Evolutionary conservation across 2,797 vertebrate species (phyloP).

Genomic region (Threskiornis aethiopicus): DNA sequence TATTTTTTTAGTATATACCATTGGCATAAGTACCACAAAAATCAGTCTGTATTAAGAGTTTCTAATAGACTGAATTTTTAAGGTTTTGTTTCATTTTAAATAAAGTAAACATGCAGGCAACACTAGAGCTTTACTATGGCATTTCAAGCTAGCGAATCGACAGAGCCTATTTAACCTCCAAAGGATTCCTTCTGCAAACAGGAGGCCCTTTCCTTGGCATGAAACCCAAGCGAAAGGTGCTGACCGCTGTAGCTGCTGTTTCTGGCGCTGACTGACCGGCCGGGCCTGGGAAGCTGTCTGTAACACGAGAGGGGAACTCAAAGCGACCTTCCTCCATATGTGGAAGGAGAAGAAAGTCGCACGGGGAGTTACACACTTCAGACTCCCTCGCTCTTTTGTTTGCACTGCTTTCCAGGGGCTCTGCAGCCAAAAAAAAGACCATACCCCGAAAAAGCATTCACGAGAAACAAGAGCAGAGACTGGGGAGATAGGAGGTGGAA

Average conservation of each 20-base stretch:
- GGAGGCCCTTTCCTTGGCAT: not conserved
- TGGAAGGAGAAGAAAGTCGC: not conserved
- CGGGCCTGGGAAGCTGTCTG: not conserved
- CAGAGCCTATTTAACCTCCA: not conserved
- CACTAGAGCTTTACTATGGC: not conserved
- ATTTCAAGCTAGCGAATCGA: not conserved
- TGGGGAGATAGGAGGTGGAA: not conserved
- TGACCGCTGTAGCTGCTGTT: not conserved
- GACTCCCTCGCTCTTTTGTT: not conserved
- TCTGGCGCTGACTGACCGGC: not conserved
- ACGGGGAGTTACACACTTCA: not conserved
- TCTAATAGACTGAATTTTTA: not conserved
- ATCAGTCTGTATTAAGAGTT: not conserved
- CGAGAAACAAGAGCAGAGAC: no score
- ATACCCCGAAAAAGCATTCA: not conserved
- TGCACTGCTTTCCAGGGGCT: not conserved
- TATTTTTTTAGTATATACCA: accelerated
- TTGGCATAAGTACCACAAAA: not conserved
- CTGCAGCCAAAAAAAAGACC: not conserved
- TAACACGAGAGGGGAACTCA: conserved; percentile 13
- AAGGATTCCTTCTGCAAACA: not conserved
- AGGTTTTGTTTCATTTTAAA: not conserved
- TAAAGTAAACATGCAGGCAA: not conserved
- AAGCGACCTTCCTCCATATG: not conserved
- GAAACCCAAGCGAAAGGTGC: not conserved